Evolutionary conservation across 1,140 invertebrate species (phyloP), one percentile per base, ranked within the genome.

Genomic region (Sweltsa coloradensis): DNA sequence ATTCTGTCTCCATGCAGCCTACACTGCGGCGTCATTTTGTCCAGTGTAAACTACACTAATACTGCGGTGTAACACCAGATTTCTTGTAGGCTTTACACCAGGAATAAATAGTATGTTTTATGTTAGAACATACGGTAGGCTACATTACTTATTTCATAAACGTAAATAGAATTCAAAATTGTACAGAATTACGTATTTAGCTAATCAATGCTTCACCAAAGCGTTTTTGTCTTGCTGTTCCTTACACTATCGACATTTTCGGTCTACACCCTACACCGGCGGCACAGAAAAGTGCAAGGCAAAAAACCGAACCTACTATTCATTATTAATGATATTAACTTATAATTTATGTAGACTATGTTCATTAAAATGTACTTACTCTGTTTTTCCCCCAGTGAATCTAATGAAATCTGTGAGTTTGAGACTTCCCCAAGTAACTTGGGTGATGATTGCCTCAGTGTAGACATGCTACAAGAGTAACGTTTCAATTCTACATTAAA

Each of bases 371-470:
- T 11, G 9, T 11, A 14, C 9, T 11, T 18, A 13, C 16, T 48
- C 55, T 49, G 51, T 50, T 58, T 57, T 57, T 59, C 55, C 76
- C 79, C 50, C 62, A 85, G 82, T 66, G 83, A 85, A 68, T 83
- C 82, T 2, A 85, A 85, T 61, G 83, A 86, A 58, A 71, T 85
- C 14, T 73, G 70, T n/a, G 74, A 77, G 57, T 65, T 85, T 60
- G 83, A 86, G 59, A 83, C 82, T 42, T 85, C 83, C 1, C 82
- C 82, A 24, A 83, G 72, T 53, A 77, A 79, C 53, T 70, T 80
- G 42, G 76, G 75, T 22, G 78, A 81, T 59, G 78, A 81, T 56
- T 75, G 73, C 59, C 67, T 79, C 24, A 78, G 74, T 49, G 74
- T 78, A 53, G 77, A 79, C 50, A 73, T 74, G 68, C 69, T 70